Evolutionary conservation across 1,140 invertebrate genomes (phyloP), one percentile per base, ranked within the genome.

Genomic region (Aphidius ervi): DNA sequence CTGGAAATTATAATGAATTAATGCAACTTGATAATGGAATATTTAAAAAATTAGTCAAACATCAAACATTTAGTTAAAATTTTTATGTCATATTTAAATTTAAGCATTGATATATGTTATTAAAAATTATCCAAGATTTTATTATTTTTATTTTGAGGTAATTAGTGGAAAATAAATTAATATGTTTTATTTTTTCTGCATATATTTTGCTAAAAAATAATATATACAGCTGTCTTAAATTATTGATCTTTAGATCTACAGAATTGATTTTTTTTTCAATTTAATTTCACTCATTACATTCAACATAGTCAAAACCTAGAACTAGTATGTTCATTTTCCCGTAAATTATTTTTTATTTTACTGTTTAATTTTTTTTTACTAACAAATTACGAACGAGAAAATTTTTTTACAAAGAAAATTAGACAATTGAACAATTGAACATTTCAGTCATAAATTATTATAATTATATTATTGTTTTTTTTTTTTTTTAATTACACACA

Each of bases 1-100:
- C 84, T 58, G 97, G 96, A 31, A 85, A 83, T 2, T 98, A 97
- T 71, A 72, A 82, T 10, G 79, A 88, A 41, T 82, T 98, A 9
- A 81, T 88, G 60, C 66, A 69, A 10, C 70, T 78, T 6, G 66
- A 82, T n/a, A 68, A 82, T 56, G 86, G 88, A 7, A 73, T 81
- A 9, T 90, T 90, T 67, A 84, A 79, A 60, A 86, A 86, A 63
- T 70, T 90, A 41, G 80, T 89, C 1, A 80, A 86, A 66, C 86
- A 87, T 73, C 88, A 89, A 74, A 83, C 85, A 3, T 86, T 87
- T 62, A 67, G 62, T 63, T 73, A 69, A 43, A 41, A 41, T 23
- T 56, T n/a, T 40, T 31, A 16, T 16, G 16, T 16, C 16, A 16
- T 16, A 16, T 16, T 2, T 31, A 31, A 31, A 31, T 0, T 31